A percentile compares a stretch with the other conserved stretches of the same genome.
Evolutionary conservation across 2,888 invertebrate species (phyloP).

Genomic region (Lasioglossum lativentre): DNA sequence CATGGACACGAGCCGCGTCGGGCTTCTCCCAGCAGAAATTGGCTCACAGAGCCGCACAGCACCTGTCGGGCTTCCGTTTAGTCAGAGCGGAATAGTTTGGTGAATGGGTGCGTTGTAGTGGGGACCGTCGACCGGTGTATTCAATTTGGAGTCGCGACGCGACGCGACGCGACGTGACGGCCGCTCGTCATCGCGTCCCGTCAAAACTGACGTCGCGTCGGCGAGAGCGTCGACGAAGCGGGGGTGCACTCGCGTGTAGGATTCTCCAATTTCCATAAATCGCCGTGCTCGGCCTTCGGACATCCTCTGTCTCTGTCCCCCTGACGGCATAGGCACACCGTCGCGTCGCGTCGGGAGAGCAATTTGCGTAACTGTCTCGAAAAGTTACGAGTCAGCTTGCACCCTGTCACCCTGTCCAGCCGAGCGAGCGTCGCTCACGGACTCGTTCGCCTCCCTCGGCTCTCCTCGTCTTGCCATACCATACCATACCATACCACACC

Average conservation of each 20-base stretch:
- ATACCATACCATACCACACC: background rate
- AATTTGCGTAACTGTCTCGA: constrained; percentile 55
- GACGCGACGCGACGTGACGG: constrained; percentile 25
- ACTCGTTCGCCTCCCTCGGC: constrained; percentile 9
- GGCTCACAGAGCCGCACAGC: background rate
- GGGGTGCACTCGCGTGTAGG: background rate
- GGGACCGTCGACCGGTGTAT: constrained; percentile 4
- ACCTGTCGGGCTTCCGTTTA: background rate
- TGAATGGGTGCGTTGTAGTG: background rate
- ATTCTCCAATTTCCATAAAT: constrained; percentile 64
- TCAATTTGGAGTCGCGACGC: constrained; percentile 1
- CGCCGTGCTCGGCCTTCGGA: constrained; percentile 35
- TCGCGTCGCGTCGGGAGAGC: constrained; percentile 37
- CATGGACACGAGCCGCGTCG: background rate
- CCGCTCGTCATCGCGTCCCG: constrained; percentile 43
- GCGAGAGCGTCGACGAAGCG: background rate
- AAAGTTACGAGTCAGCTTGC: constrained; percentile 65
- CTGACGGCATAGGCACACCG: constrained; percentile 50
- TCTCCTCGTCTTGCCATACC: background rate
- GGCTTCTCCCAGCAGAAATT: background rate
- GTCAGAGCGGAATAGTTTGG: background rate
- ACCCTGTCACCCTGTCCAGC: constrained; percentile 44
- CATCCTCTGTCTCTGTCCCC: background rate
- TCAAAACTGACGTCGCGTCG: constrained; percentile 33
- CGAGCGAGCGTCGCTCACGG: constrained; percentile 4